phyloP scores from a whole-genome alignment of 2,797 vertebrate genomes.

The Iguana delicatissima region DNA sequence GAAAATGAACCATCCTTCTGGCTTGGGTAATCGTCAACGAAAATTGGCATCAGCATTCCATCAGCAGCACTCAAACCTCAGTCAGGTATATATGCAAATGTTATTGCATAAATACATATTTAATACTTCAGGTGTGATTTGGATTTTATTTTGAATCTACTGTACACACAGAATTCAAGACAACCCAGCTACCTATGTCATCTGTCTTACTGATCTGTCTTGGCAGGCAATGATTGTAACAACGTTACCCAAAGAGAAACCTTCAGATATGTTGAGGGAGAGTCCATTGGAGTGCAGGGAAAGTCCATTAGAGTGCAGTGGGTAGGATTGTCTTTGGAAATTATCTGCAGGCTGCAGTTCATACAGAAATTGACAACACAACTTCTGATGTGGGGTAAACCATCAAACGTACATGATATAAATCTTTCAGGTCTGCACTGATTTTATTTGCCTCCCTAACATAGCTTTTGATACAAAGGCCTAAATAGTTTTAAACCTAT shows the following conservation, averaged over 20 bases:
- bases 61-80: slow-evolving; percentile 90
- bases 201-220: background rate
- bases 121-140: slow-evolving; percentile 28
- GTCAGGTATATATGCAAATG: slow-evolving; percentile 86
- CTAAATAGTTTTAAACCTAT: background rate
- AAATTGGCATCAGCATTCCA: slow-evolving; percentile 93
- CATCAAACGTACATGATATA: background rate
- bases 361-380: background rate
- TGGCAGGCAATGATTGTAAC: slow-evolving; percentile 48
- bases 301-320: background rate
- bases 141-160: background rate
- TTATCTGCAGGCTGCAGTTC: background rate
- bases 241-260: slow-evolving; percentile 30
- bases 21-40: slow-evolving; percentile 88
- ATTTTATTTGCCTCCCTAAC: background rate
- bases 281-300: background rate
- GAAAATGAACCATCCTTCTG: slow-evolving; percentile 86
- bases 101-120: background rate
- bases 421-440: background rate
- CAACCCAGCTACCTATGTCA: background rate
- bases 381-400: background rate
- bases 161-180: background rate
- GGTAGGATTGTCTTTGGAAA: background rate
- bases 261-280: background rate
- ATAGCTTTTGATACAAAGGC: background rate